These are phyloP conservation scores for Papilio gigon DNA, from an alignment of 2,888 invertebrate genomes.

Conservation along the genomic window DNA sequence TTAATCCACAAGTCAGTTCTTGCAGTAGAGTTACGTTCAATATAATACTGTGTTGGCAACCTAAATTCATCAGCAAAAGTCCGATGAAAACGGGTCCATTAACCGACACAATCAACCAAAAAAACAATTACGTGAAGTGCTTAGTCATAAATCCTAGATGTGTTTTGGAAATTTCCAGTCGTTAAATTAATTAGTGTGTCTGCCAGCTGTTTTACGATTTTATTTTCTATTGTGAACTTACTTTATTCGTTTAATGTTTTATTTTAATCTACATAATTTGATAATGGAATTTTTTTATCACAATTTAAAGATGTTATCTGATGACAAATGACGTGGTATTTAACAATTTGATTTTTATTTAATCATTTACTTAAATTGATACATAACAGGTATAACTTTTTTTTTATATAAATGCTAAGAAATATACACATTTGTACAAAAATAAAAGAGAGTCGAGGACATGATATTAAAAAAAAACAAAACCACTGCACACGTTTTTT, in stretches of 20 bases:
- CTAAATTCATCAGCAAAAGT: too few species aligned
- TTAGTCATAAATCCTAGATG: slow-evolving; percentile 62
- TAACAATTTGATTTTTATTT: too few species aligned
- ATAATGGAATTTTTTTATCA: too few species aligned
- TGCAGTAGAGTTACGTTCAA: background rate
- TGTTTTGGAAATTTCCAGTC: slow-evolving; percentile 26
- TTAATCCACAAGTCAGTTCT: background rate
- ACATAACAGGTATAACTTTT: too few species aligned
- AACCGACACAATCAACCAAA: background rate
- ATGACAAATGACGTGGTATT: too few species aligned
- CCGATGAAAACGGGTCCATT: too few species aligned
- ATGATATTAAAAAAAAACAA: background rate
- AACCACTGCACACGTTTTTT: background rate
- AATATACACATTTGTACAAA: background rate
- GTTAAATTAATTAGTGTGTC: background rate
- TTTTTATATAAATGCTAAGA: background rate
- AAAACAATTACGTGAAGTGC: slow-evolving; percentile 67
- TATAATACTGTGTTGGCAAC: too few species aligned
- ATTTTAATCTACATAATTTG: too few species aligned
- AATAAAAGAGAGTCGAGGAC: background rate
- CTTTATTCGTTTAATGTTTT: too few species aligned
- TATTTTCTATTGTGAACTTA: background rate
- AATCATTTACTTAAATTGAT: too few species aligned
- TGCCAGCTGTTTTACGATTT: background rate
- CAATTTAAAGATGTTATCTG: too few species aligned